A percentile compares a stretch with the other conserved stretches of the same genome.
These are phyloP conservation scores for Drosophila punjabiensis DNA, from an alignment of 1,140 invertebrate genomes.

Conservation along the genomic window DNA sequence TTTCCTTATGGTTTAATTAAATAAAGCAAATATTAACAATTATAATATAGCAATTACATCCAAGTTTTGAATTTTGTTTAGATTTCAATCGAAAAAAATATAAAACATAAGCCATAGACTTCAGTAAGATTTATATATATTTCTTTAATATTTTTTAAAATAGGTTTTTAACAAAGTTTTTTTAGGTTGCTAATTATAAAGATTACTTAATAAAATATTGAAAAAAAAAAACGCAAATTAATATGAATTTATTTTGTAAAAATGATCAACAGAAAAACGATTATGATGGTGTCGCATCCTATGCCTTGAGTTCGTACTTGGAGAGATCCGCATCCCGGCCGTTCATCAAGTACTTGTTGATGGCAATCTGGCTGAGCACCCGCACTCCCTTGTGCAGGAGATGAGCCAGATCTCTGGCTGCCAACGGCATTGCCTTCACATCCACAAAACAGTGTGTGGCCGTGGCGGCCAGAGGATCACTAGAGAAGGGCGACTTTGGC, in stretches of 20 bases:
- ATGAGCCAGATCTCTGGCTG: constrained; percentile 37
- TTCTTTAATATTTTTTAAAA: background rate
- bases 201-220: background rate
- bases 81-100: background rate
- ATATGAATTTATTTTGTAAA: background rate
- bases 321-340: constrained; percentile 68
- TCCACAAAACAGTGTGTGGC: constrained; percentile 82
- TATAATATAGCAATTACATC: background rate
- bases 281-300: background rate
- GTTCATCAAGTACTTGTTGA: constrained; percentile 76
- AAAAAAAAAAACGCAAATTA: background rate
- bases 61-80: background rate
- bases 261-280: background rate
- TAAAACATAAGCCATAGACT: background rate
- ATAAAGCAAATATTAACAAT: background rate
- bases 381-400: constrained; percentile 50
- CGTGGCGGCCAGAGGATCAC: constrained; percentile 15
- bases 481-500: constrained; percentile 66
- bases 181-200: background rate
- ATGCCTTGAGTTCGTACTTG: constrained; percentile 46
- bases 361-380: constrained; percentile 76
- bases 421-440: constrained; percentile 65
- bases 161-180: background rate
- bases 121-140: background rate
- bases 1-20: background rate